Evolutionary conservation across 2,797 vertebrate genomes (phyloP).

Genomic region (Linurgus olivaceus): DNA sequence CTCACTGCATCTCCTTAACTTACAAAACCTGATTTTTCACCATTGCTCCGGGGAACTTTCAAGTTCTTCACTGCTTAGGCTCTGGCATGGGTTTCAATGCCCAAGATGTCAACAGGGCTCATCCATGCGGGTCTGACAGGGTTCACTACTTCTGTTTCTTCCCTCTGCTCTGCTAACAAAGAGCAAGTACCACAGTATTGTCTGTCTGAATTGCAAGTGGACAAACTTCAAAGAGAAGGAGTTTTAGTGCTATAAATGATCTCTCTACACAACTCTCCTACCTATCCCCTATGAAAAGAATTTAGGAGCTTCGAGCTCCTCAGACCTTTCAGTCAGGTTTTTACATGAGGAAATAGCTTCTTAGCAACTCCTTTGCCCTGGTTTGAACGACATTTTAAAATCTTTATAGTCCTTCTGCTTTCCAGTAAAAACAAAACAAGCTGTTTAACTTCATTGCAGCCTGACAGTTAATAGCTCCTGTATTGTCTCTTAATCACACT

Average conservation of each 20-base stretch:
- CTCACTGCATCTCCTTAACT: neutral
- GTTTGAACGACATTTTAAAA: conserved; percentile 12
- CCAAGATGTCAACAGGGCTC: neutral
- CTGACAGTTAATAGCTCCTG: conserved; percentile 50
- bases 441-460: conserved; percentile 42
- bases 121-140: neutral
- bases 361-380: neutral
- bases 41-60: neutral
- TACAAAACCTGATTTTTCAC: neutral
- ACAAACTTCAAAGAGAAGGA: conserved; percentile 7
- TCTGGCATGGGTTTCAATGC: neutral
- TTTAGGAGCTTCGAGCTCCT: neutral
- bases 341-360: conserved; percentile 15
- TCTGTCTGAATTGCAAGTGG: neutral
- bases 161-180: neutral
- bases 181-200: neutral
- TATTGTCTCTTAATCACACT: conserved; percentile 48
- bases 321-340: neutral
- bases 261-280: neutral
- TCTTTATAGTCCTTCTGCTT: conserved; percentile 41
- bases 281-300: neutral
- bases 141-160: neutral
- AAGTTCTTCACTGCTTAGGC: neutral
- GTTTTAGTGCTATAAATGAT: neutral
- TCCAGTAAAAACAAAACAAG: conserved; percentile 56